Evolutionary conservation across 2,888 invertebrate genomes (phyloP).

Genomic region (Merodon equestris): DNA sequence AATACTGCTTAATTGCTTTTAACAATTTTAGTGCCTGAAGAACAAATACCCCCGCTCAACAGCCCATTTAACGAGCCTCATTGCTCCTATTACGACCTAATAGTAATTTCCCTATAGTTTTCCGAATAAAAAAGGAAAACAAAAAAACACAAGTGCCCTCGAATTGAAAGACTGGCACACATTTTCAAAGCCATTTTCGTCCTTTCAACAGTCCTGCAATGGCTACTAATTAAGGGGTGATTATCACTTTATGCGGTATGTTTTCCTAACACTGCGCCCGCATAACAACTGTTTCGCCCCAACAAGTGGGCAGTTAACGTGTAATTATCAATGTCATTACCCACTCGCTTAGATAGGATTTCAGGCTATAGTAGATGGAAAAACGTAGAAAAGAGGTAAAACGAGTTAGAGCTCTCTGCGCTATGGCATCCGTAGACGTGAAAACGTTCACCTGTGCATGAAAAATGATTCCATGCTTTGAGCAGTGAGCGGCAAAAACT

Average conservation of each 20-base stretch:
- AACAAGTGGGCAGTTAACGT: conserved; percentile 67
- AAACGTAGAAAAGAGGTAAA: not conserved
- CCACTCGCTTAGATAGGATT: conserved; percentile 40
- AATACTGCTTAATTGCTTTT: no score
- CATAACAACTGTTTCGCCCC: conserved; percentile 34
- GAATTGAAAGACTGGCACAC: conserved; percentile 14
- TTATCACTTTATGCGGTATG: conserved; percentile 51
- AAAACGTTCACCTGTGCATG: conserved; percentile 60
- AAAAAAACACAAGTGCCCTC: no score
- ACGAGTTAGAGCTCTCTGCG: not conserved
- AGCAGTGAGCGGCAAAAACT: not conserved
- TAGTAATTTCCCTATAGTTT: no score
- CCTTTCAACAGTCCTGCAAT: conserved; percentile 49
- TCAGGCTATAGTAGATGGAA: conserved; percentile 23
- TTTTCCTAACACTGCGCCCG: conserved; percentile 31
- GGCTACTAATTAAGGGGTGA: conserved; percentile 65
- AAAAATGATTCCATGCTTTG: conserved; percentile 43
- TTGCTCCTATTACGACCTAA: no score
- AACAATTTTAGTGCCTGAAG: no score
- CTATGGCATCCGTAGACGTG: no score
- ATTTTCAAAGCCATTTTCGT: conserved; percentile 39
- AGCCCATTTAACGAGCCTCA: no score
- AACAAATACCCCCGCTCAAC: no score
- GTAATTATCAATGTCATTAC: conserved; percentile 66
- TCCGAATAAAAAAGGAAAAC: no score